phyloP scores from a whole-genome alignment of 2,888 invertebrate genomes.

The Gerris lacustris region DNA sequence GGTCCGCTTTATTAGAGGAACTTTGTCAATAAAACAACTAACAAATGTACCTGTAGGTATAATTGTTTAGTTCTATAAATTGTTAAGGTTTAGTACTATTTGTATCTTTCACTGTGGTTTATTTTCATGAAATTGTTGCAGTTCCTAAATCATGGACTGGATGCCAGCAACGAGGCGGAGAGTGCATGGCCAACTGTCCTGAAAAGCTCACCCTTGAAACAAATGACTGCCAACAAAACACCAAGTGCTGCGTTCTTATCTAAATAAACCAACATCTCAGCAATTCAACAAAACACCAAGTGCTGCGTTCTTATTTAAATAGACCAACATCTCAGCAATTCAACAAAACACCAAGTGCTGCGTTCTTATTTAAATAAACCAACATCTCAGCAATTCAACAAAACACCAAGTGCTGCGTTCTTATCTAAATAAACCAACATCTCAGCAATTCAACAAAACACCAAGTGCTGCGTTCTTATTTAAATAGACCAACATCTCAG shows the following conservation, averaged over 20 bases:
- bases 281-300: background rate
- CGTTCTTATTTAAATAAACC: background rate
- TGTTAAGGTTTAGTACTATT: no score
- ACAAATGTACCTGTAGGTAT: no score
- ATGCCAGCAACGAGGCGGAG: background rate
- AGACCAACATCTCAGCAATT: no score
- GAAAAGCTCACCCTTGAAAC: background rate
- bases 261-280: background rate
- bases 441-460: background rate
- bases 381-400: background rate
- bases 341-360: background rate
- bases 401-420: conserved; percentile 1
- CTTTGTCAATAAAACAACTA: no score
- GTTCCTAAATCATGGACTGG: background rate
- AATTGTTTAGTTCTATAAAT: no score
- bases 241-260: background rate
- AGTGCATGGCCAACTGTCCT: background rate
- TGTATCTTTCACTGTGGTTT: no score
- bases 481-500: background rate
- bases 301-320: background rate
- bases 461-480: background rate
- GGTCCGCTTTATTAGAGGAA: no score
- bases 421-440: background rate
- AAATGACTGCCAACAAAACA: background rate
- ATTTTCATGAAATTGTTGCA: background rate